A percentile compares a stretch with the other conserved stretches of the same genome.
Evolutionary conservation across 1,140 invertebrate genomes (phyloP).

Genomic region (Lineus longissimus): DNA sequence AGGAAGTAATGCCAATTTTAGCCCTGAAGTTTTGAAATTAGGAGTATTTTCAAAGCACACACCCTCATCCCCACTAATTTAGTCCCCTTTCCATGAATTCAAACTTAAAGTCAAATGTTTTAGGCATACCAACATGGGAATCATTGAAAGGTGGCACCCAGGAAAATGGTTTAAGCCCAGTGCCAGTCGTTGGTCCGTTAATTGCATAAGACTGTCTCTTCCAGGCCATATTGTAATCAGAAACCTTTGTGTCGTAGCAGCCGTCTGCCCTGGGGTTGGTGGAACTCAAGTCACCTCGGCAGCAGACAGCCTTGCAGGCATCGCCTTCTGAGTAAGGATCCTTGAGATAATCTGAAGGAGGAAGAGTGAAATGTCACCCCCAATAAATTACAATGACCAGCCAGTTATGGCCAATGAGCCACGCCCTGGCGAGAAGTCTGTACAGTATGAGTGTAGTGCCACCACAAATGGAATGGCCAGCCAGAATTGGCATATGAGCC

Average conservation of each 20-base stretch:
- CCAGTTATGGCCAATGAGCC: no score
- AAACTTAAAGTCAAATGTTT: slow-evolving; percentile 43
- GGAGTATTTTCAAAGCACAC: no score
- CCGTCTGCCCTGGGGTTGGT: slow-evolving; percentile 3
- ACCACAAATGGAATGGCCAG: no score
- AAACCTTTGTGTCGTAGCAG: slow-evolving; percentile 13
- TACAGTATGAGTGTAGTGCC: no score
- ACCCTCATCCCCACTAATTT: no score
- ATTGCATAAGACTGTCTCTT: slow-evolving; percentile 37
- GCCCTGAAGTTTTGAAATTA: no score
- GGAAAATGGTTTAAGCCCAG: slow-evolving; percentile 33
- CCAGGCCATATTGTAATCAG: slow-evolving; percentile 41
- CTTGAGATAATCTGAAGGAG: neutral
- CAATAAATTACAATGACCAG: no score
- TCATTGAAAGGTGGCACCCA: slow-evolving; percentile 33
- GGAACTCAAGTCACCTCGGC: neutral
- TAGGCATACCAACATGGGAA: slow-evolving; percentile 43
- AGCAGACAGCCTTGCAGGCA: neutral
- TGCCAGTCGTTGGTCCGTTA: slow-evolving; percentile 44
- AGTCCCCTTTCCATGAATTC: slow-evolving; percentile 26
- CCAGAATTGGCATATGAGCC: no score
- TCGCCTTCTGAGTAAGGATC: neutral
- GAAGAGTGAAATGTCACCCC: no score
- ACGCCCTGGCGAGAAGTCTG: no score
- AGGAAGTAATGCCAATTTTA: no score